Evolutionary conservation across 1,140 invertebrate species (phyloP).

Genomic region (Diorhabda elongata): DNA sequence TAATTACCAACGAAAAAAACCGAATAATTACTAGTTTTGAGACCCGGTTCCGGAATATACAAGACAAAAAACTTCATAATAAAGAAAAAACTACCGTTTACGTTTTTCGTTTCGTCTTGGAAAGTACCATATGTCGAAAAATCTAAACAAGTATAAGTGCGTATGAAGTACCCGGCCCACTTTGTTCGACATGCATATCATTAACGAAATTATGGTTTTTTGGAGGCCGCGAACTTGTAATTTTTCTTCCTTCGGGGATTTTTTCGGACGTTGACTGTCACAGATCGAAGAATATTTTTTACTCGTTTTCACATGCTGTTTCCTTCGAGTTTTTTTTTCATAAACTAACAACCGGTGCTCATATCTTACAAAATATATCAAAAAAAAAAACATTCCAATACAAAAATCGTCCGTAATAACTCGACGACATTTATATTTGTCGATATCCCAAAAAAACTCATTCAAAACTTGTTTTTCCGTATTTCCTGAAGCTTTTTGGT

Average conservation of each 20-base stretch:
- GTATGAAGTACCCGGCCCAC: constrained; percentile 19
- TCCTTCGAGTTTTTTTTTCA: too few relatives aligned
- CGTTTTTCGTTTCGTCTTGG: constrained; percentile 5
- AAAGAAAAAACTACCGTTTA: neutral
- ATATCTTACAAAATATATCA: too few relatives aligned
- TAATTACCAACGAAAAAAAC: constrained; percentile 7
- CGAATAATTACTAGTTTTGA: constrained; percentile 11
- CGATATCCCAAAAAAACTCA: too few relatives aligned
- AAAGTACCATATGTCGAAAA: constrained; percentile 22
- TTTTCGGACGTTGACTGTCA: constrained; percentile 21
- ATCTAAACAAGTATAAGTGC: constrained; percentile 17
- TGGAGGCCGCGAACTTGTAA: constrained; percentile 6
- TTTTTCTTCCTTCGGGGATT: constrained; percentile 13
- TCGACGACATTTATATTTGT: too few relatives aligned
- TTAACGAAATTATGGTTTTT: constrained; percentile 18
- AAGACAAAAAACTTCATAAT: neutral
- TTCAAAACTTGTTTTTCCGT: too few relatives aligned
- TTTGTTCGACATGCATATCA: constrained; percentile 24
- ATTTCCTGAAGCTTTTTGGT: too few relatives aligned
- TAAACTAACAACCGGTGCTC: too few relatives aligned
- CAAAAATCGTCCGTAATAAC: too few relatives aligned
- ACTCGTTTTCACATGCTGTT: too few relatives aligned
- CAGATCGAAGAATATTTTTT: constrained; percentile 7
- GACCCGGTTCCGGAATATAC: neutral
- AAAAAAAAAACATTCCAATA: too few relatives aligned